Conservation (phyloP, 2,797 vertebrate species). For the Aplochiton taeniatus region DNA sequence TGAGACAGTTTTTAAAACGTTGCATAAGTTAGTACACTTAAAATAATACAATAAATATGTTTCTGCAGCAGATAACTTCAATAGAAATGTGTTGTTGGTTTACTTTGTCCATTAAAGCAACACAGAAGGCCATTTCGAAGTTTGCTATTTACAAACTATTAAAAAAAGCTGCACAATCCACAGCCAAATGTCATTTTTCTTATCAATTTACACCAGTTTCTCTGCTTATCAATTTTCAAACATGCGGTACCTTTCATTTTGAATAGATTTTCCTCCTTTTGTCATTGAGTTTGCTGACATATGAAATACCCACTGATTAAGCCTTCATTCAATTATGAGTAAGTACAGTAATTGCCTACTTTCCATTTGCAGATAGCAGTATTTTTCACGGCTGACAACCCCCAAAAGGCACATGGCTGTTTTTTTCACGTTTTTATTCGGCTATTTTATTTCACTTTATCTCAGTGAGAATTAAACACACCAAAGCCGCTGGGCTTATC, state of each 20-base stretch:
- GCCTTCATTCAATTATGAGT: constrained; percentile 21
- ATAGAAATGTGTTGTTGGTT: no score
- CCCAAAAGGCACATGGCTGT: constrained; percentile 65
- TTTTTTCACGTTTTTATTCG: constrained; percentile 55
- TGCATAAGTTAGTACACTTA: no score
- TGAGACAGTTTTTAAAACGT: no score
- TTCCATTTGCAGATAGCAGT: constrained; percentile 56
- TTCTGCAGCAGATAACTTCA: no score
- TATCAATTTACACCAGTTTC: neutral
- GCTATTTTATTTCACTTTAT: constrained; percentile 54
- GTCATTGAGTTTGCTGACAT: neutral
- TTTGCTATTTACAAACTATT: no score
- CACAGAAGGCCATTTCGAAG: no score
- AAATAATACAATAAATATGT: no score
- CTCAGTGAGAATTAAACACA: constrained; percentile 44
- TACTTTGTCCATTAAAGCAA: no score
- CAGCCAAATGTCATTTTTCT: no score
- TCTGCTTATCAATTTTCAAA: constrained; percentile 3
- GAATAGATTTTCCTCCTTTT: constrained; percentile 12
- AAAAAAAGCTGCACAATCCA: no score
- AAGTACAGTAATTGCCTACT: constrained; percentile 54
- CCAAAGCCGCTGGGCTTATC: constrained; percentile 20
- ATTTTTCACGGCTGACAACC: constrained; percentile 59
- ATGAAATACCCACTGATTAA: constrained; percentile 9
- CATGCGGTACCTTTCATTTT: neutral